Percentiles rank a stretch among this genome's conserved stretches.
Evolutionary conservation across 1,140 invertebrate species (phyloP).

Genomic region (Scaptomyza montana): DNA sequence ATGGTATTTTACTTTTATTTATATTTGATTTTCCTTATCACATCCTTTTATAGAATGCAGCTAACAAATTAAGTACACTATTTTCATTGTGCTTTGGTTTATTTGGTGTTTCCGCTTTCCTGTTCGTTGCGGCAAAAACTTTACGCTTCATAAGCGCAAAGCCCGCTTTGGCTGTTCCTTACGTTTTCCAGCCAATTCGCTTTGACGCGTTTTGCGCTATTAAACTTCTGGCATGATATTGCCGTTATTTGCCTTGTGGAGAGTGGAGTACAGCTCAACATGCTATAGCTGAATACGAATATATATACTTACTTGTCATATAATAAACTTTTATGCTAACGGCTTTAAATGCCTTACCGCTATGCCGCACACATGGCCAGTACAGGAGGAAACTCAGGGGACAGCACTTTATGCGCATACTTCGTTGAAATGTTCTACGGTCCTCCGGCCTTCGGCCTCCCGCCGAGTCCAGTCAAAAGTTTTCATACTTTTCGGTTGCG

Average conservation of each 20-base stretch:
- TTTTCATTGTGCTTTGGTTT: constrained; percentile 23
- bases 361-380: constrained; percentile 50
- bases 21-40: background rate
- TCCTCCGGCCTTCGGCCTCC: constrained; percentile 15
- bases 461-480: constrained; percentile 43
- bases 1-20: too few species aligned
- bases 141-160: constrained; percentile 69
- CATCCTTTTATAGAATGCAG: background rate
- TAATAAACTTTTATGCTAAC: constrained; percentile 81
- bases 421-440: constrained; percentile 18
- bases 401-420: constrained; percentile 65
- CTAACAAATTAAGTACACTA: constrained; percentile 12
- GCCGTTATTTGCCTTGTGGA: constrained; percentile 59
- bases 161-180: constrained; percentile 55
- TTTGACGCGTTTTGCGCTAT: constrained; percentile 74
- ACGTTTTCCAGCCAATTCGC: constrained; percentile 77
- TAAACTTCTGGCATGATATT: constrained; percentile 80
- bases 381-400: constrained; percentile 34
- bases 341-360: constrained; percentile 72
- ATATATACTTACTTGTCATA: constrained; percentile 78
- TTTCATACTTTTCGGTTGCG: constrained; percentile 60
- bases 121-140: constrained; percentile 33
- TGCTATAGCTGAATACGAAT: constrained; percentile 43
- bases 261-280: constrained; percentile 30
- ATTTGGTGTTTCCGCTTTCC: constrained; percentile 36